These are phyloP conservation scores for Cichladusa arquata DNA, from an alignment of 2,113 vertebrate genomes.

Conservation along the genomic window DNA sequence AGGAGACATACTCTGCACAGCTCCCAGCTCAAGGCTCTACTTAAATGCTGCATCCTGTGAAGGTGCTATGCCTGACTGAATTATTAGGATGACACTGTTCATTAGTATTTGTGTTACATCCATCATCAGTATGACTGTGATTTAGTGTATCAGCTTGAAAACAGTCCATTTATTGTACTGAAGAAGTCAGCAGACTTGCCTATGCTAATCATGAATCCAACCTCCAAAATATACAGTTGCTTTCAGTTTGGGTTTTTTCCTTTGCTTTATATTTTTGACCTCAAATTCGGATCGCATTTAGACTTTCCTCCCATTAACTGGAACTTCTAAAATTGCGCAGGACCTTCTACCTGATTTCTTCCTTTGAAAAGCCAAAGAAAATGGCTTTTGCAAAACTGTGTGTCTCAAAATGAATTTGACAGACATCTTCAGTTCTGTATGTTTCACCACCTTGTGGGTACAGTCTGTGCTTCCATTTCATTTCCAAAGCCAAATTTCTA, in stretches of 20 bases:
- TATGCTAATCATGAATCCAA: not conserved
- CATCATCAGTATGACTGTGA: not conserved
- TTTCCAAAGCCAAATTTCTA: not conserved
- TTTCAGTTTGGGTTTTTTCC: not conserved
- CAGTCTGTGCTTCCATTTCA: not conserved
- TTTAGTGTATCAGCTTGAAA: not conserved
- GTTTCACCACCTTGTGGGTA: not conserved
- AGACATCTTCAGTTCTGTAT: not conserved
- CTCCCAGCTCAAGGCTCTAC: not conserved
- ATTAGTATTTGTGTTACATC: not conserved
- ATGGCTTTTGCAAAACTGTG: not conserved
- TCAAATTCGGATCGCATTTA: not conserved
- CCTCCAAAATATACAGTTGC: not conserved
- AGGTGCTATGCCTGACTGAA: not conserved
- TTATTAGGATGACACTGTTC: not conserved
- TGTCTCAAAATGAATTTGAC: not conserved
- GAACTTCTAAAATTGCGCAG: not conserved
- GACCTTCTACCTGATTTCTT: not conserved
- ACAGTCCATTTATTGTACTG: not conserved
- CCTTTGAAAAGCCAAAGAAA: not conserved
- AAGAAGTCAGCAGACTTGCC: not conserved
- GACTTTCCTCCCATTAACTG: not conserved
- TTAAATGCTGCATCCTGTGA: not conserved
- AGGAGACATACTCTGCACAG: not conserved
- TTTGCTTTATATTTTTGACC: not conserved